Percentiles rank a stretch among this genome's conserved stretches.
Conservation (phyloP, 2,797 vertebrate genomes). For the Uromys caudimaculatus region DNA sequence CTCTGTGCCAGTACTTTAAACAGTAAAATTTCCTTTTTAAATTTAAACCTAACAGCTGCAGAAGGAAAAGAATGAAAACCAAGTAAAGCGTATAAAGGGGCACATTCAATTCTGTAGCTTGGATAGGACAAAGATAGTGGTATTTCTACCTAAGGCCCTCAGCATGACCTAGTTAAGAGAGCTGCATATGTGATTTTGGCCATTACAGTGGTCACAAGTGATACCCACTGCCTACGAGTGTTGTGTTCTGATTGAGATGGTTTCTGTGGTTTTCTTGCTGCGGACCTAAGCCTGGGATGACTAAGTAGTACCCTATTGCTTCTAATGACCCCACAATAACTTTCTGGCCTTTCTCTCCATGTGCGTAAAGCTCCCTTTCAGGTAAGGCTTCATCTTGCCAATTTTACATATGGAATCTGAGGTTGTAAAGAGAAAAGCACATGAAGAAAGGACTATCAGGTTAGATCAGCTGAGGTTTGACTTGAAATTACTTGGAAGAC, state of each 20-base stretch:
- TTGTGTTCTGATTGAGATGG: neutral
- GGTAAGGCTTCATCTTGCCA: neutral
- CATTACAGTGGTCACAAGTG: neutral
- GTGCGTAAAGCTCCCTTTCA: neutral
- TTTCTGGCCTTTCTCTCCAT: neutral
- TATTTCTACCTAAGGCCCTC: neutral
- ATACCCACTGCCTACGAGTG: neutral
- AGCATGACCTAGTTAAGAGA: neutral
- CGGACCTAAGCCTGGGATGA: neutral
- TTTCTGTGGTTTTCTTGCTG: neutral
- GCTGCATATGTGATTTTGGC: neutral
- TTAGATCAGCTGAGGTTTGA: slow-evolving; percentile 34
- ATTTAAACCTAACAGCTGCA: slow-evolving; percentile 34
- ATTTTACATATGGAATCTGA: slow-evolving; percentile 43
- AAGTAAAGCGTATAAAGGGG: slow-evolving; percentile 23
- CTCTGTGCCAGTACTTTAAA: slow-evolving; percentile 63
- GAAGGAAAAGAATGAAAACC: neutral
- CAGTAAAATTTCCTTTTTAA: neutral
- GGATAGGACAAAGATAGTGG: neutral
- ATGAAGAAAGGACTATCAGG: neutral
- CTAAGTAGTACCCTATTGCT: neutral
- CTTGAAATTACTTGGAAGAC: slow-evolving; percentile 14
- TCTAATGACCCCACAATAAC: neutral
- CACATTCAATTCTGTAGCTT: neutral
- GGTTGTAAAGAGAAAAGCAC: slow-evolving; percentile 24